Percentiles rank a stretch among this genome's conserved stretches.
phyloP scores from a whole-genome alignment of 2,113 vertebrate genomes.

The Arizona elegans region DNA sequence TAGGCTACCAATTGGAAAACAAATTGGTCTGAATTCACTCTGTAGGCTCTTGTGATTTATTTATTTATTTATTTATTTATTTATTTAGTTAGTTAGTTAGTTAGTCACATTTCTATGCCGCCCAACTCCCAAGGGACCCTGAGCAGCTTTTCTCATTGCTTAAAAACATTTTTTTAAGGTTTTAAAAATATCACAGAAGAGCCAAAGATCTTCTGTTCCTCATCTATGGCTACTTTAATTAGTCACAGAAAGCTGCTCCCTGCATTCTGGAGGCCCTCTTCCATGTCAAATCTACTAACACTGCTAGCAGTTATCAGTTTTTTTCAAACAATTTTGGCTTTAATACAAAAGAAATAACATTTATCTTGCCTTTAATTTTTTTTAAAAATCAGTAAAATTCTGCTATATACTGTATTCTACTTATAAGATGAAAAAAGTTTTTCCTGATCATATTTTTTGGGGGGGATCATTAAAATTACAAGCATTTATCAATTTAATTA shows the following conservation, averaged over 20 bases:
- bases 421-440: neutral
- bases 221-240: conserved; percentile 16
- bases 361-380: neutral
- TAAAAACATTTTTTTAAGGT: neutral
- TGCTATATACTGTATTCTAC: conserved; percentile 32
- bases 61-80: no score
- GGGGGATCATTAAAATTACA: neutral
- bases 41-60: neutral
- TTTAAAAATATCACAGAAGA: neutral
- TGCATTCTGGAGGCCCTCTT: neutral
- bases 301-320: neutral
- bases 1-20: neutral
- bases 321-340: neutral
- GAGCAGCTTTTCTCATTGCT: neutral
- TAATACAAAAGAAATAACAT: neutral
- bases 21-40: neutral
- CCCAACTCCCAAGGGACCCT: no score
- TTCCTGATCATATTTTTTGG: conserved; percentile 1
- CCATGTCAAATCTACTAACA: neutral
- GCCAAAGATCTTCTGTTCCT: neutral
- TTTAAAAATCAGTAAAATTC: conserved; percentile 32
- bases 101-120: no score
- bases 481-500: neutral
- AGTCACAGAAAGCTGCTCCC: conserved; percentile 1
- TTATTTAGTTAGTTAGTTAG: no score